Evolutionary conservation across 2,113 vertebrate genomes (phyloP), one percentile per base, ranked within the genome.

Genomic region (Seriola rivoliana): DNA sequence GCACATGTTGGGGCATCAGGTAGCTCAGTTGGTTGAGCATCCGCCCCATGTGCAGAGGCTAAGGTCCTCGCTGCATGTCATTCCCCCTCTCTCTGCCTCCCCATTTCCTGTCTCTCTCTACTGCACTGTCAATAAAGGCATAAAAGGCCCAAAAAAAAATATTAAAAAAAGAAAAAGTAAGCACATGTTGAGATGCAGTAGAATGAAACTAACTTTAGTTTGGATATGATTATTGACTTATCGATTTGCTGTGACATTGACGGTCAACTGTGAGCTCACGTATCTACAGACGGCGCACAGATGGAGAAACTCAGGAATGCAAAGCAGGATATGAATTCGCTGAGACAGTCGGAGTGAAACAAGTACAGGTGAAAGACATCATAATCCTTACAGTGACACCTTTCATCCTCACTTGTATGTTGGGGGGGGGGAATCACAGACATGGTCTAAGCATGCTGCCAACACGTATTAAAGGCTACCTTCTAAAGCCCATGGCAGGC

Each of bases 401-500:
- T 48, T 87, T 81, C 66, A 82, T 81, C 77, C 52, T 23, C 60
- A 3, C 13, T n/a, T 12, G 7, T 29, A 16, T 50, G 71, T 59
- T 57, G 25, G 13, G 5, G 29, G 46, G 3, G 25, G 13, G 5
- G 29, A 57, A 86, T 84, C 73, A 55, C 46, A 52, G 69, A 14
- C 52, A 38, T 29, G 60, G 38, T 68, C 71, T 52, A 58, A 79
- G 68, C 73, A 50, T 17, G 32, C 62, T 80, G 85, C 80, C 84
- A 84, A 80, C 82, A 65, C 42, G 58, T 65, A 80, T 88, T 80
- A 75, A 84, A 85, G 68, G 82, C 84, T 78, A 80, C 68, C 76
- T 78, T 85, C 72, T 80, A 50, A 75, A 75, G 69, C 71, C 36
- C 9, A 11, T 60, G 78, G 71, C 5, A 85, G 71, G 48, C 64